A percentile compares a stretch with the other conserved stretches of the same genome.
Conservation (phyloP, 2,113 vertebrate genomes). For the Pangasianodon gigas region DNA sequence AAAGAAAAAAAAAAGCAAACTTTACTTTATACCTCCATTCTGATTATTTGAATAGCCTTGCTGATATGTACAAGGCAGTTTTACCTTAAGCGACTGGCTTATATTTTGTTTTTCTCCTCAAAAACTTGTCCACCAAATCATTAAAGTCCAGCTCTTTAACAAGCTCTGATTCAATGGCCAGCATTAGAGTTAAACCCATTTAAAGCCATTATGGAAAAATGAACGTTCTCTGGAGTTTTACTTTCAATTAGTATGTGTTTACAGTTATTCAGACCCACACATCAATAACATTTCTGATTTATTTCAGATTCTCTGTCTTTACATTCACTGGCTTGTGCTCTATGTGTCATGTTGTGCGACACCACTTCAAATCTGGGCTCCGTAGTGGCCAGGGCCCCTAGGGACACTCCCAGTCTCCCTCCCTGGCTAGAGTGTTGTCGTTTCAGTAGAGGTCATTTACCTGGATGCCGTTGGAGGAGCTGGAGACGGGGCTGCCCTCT, state of each 20-base stretch:
- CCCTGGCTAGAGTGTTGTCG: background rate
- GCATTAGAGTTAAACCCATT: background rate
- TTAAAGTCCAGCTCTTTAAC: background rate
- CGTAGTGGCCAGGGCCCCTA: background rate
- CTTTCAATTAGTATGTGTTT: too few species aligned
- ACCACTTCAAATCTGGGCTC: background rate
- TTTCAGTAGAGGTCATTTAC: conserved; percentile 51
- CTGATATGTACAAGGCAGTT: too few species aligned
- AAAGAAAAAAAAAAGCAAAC: background rate
- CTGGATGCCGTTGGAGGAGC: conserved; percentile 85
- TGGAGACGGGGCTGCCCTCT: conserved; percentile 91
- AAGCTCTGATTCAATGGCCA: background rate
- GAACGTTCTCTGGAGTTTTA: background rate
- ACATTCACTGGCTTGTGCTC: background rate
- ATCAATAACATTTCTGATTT: background rate
- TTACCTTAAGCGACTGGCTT: too few species aligned
- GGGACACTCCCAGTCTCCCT: too few species aligned
- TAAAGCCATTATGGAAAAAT: background rate
- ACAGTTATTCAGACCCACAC: too few species aligned
- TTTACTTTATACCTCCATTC: too few species aligned
- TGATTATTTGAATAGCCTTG: too few species aligned
- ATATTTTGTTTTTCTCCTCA: too few species aligned
- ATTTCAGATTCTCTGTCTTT: background rate
- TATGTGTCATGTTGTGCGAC: background rate
- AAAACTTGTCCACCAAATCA: too few species aligned